Base-by-base conservation (phyloP, 2,113 vertebrate species). In the Bos javanicus region DNA sequence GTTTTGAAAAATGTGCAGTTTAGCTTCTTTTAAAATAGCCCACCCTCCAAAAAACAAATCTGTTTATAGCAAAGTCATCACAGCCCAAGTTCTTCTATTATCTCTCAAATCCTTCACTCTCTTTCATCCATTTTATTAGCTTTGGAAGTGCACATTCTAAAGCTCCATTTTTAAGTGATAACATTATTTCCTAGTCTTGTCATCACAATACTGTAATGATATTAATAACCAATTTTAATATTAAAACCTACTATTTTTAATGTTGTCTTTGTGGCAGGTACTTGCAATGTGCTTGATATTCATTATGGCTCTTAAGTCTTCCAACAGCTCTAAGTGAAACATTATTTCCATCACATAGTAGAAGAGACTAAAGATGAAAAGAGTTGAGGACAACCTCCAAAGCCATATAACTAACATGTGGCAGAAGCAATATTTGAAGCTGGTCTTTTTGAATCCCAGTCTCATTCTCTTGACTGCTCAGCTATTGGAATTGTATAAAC, bases 1-100 rank as follows among this genome's bases (percentile, higher is more conserved):
- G 19, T 67, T 95, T 96, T 78, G 50, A 92, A 57, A 94, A 81
- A 89, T 39, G 16, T 87, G 96, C 71, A 52, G 26, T 46, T 93
- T 87, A 43, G 50, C 74, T 84, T 96, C 67, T 96, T 86, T 85
- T 50, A 87, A 96, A 97, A 80, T 25, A 39, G 16, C 15, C 56
- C 54, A 96, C 54, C n/a, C 26, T 59, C 52, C 48, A 6, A 30
- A 57, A 54, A 78, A 93, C 13, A 43, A 81, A 30, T 39, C 56
- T 80, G 46, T 86, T 71, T 87, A 62, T 82, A 74, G 94, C 52
- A 26, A 84, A 48, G 36, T 87, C 89, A n/a, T 93, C 88, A 59
- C 7, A 76, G 15, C 23, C 36, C 30, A n/a, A 33, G 11, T 39
- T 30, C 9, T 85, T 90, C 88, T 30, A 21, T 90, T 87, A 39